These are phyloP conservation scores for Catharus minimus DNA, from an alignment of 2,113 vertebrate genomes.

Conservation along the genomic window DNA sequence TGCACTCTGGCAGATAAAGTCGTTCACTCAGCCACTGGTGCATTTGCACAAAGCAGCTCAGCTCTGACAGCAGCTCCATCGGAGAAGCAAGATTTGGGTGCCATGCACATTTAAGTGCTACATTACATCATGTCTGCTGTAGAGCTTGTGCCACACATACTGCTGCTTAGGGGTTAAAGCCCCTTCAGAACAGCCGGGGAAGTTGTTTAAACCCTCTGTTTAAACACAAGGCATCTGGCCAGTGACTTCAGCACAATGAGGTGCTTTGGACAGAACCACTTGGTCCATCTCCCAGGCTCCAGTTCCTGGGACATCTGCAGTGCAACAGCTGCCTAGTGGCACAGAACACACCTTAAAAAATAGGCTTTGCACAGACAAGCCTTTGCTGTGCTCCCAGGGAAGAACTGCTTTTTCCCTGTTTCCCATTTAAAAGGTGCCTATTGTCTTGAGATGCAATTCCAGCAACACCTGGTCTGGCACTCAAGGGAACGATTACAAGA, in stretches of 20 bases:
- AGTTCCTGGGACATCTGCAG: not conserved
- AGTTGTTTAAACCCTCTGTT: not conserved
- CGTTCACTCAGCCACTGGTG: not conserved
- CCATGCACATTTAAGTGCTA: not conserved
- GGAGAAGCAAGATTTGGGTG: not conserved
- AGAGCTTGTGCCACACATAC: not conserved
- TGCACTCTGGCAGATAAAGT: constrained; percentile 40
- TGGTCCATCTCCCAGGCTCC: not conserved
- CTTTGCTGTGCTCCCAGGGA: not conserved
- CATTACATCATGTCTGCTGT: accelerated
- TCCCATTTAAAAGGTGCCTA: not conserved
- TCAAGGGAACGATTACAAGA: not conserved
- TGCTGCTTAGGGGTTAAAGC: not conserved
- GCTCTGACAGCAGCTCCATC: not conserved
- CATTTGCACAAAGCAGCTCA: not conserved
- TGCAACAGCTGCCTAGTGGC: not conserved
- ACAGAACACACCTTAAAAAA: accelerated
- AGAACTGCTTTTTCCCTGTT: not conserved
- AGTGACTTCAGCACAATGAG: not conserved
- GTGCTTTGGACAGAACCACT: not conserved
- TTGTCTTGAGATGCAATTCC: not conserved
- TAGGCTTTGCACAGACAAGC: not conserved
- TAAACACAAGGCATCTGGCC: not conserved
- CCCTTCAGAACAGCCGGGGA: not conserved
- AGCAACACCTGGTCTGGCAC: not conserved